Conservation (phyloP, 2,888 invertebrate genomes). For the Zhengitettix transpicula region DNA sequence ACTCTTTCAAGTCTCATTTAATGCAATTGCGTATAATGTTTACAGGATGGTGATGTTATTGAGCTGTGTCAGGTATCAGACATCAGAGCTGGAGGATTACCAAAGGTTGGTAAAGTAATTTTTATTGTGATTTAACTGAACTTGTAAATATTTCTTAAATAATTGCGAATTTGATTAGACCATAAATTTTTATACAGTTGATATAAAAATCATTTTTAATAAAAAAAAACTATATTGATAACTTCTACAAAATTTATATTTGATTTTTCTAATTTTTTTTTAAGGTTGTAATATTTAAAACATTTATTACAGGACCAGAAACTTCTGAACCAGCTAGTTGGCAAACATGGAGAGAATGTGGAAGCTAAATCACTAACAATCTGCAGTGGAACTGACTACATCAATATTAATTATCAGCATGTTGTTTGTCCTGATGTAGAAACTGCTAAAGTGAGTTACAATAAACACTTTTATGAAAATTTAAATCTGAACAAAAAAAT, state of each 20-base stretch:
- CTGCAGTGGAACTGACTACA: constrained; percentile 96
- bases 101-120: constrained; percentile 47
- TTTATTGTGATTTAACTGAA: too few relatives aligned
- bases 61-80: constrained; percentile 98
- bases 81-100: constrained; percentile 80
- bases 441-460: constrained; percentile 67
- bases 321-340: constrained; percentile 53
- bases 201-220: too few relatives aligned
- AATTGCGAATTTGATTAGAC: too few relatives aligned
- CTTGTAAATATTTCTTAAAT: too few relatives aligned
- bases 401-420: constrained; percentile 96
- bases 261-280: too few relatives aligned
- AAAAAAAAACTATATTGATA: too few relatives aligned
- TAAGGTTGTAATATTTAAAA: neutral
- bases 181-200: too few relatives aligned
- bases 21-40: constrained; percentile 17
- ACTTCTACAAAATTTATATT: too few relatives aligned
- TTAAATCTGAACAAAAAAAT: too few relatives aligned
- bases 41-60: constrained; percentile 93
- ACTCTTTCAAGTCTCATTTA: neutral
- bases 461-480: too few relatives aligned
- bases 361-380: constrained; percentile 92
- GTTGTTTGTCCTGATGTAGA: constrained; percentile 87
- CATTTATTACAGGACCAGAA: constrained; percentile 52
- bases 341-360: constrained; percentile 60